Evolutionary conservation across 1,140 invertebrate genomes (phyloP), one percentile per base, ranked within the genome.

Genomic region (Heliconius congener): DNA sequence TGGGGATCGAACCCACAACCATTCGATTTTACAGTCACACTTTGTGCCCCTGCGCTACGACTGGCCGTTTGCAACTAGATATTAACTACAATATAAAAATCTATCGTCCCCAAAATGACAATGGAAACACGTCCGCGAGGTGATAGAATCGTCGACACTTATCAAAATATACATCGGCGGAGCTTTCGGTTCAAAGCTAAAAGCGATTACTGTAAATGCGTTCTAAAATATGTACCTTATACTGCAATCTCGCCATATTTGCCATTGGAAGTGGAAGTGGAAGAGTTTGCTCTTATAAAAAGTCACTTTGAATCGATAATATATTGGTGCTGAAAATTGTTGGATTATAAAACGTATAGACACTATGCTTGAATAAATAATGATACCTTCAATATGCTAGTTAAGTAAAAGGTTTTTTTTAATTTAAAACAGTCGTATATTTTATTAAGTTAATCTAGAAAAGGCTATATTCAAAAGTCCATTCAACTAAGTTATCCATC

Each of bases 91-190:
- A 52, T 18, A 52, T 19, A 52, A 1, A 52, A 52, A 19, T 52
- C 50, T 52, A 8, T 52, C 18, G 18, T 66, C 60, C 23, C 60
- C 1, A 27, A 1, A 11, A 3, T 66, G 1, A 77, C 71, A 84
- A 80, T 80, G 85, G 77, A 85, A 57, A 55, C 50, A 16, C 66
- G 16, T 57, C 16, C 73, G 76, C 70, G 77, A 83, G 75, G 79
- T 86, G 85, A 81, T 82, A 84, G 79, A 84, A 85, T 81, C 73
- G 82, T 78, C 81, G 83, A 83, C 81, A 86, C 85, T 87, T 87
- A 87, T 85, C 83, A 84, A 86, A 86, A 86, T 84, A 84, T 82
- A 86, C 83, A 80, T 84, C 82, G 79, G 78, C 78, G 83, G 83
- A 81, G 81, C 80, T 80, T 84, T 85, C 74, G 81, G 82, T 74